These are phyloP conservation scores for Scaptomyza parva DNA, from an alignment of 2,888 invertebrate genomes.

Conservation along the genomic window DNA sequence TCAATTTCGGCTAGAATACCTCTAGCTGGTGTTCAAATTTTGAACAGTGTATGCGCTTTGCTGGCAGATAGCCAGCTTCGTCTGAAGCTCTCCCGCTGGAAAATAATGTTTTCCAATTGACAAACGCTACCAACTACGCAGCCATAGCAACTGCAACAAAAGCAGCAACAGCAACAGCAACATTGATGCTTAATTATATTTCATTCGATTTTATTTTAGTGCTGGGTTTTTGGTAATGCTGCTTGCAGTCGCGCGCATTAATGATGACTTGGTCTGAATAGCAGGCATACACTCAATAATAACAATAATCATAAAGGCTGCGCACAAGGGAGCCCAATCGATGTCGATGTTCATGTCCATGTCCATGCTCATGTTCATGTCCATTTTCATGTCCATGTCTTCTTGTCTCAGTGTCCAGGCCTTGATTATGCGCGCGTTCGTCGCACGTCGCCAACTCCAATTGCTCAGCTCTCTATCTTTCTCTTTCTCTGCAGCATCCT, in stretches of 20 bases:
- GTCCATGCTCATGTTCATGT: constrained; percentile 42
- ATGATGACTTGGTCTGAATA: constrained; percentile 79
- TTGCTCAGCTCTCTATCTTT: constrained; percentile 22
- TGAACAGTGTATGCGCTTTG: constrained; percentile 62
- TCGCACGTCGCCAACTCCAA: constrained; percentile 60
- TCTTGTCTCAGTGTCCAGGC: constrained; percentile 44
- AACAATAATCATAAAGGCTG: constrained; percentile 80
- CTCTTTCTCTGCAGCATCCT: not conserved
- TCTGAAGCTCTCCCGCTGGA: constrained; percentile 19
- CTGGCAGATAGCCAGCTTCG: constrained; percentile 63
- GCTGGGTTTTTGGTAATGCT: constrained; percentile 72
- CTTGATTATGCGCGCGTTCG: constrained; percentile 79
- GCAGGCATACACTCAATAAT: constrained; percentile 75
- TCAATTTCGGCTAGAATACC: too few species aligned
- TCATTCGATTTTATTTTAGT: constrained; percentile 78
- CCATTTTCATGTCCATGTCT: constrained; percentile 42
- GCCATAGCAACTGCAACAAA: constrained; percentile 16
- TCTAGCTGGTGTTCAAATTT: not conserved
- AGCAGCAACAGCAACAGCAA: constrained; percentile 14
- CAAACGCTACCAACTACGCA: constrained; percentile 68
- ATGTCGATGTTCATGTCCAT: constrained; percentile 31
- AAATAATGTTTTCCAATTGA: constrained; percentile 66
- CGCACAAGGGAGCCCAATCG: constrained; percentile 53
- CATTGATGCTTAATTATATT: constrained; percentile 80
- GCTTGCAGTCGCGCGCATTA: constrained; percentile 60